These are phyloP conservation scores for Clunio marinus DNA, from an alignment of 2,888 invertebrate species.

Conservation along the genomic window DNA sequence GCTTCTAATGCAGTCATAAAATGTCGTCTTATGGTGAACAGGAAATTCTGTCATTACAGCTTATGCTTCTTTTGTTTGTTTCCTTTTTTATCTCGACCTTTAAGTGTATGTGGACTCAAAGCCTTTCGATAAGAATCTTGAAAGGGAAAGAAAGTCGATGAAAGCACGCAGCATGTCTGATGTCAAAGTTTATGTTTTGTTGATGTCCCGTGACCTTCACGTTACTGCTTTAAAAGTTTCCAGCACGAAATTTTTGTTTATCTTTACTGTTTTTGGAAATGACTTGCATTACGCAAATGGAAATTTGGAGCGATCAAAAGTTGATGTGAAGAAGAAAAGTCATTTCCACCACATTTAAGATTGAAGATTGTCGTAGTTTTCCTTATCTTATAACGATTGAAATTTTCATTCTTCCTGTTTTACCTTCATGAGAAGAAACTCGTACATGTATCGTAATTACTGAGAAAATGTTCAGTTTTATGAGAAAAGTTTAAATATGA, in stretches of 20 bases:
- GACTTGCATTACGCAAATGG: constrained; percentile 12
- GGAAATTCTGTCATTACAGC: background rate
- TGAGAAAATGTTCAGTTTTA: too few species aligned
- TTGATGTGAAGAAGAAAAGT: too few species aligned
- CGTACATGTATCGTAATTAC: too few species aligned
- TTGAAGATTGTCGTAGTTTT: too few species aligned
- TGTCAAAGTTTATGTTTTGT: background rate
- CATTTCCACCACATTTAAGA: too few species aligned
- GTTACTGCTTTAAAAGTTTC: background rate
- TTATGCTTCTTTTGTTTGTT: background rate
- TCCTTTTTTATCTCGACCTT: background rate
- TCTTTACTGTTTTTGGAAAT: background rate
- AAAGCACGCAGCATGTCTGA: constrained; percentile 19
- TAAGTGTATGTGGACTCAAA: too few species aligned
- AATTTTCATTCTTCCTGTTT: too few species aligned
- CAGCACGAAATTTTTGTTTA: background rate
- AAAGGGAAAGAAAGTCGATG: background rate
- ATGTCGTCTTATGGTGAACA: constrained; percentile 1
- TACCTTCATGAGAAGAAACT: too few species aligned
- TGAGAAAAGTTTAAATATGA: too few species aligned
- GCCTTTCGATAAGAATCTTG: constrained; percentile 6
- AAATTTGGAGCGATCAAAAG: too few species aligned
- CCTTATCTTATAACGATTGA: too few species aligned
- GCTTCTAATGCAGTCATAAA: constrained; percentile 11
- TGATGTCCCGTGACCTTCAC: background rate